phyloP scores from a whole-genome alignment of 1,140 invertebrate species.

The Drosophila kurseongensis region DNA sequence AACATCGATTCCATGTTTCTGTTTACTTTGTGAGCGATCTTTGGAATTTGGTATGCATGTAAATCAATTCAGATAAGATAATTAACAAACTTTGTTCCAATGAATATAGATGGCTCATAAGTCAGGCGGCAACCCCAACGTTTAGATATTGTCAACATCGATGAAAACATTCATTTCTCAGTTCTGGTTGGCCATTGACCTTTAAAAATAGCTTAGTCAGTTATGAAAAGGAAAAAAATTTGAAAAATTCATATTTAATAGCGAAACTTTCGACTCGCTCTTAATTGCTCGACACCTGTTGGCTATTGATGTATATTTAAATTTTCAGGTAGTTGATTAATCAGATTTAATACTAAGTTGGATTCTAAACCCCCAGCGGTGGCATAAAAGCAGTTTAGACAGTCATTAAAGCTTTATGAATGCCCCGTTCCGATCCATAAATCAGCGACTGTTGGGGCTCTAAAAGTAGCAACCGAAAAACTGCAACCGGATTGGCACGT shows the following conservation, averaged over 20 bases:
- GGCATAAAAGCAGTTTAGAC: constrained; percentile 40
- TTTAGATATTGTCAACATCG: constrained; percentile 19
- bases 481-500: constrained; percentile 47
- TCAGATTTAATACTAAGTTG: constrained; percentile 40
- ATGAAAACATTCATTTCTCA: constrained; percentile 15
- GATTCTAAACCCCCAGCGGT: constrained; percentile 41
- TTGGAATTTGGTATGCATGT: constrained; percentile 49
- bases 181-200: constrained; percentile 31
- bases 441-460: constrained; percentile 26
- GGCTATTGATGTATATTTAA: constrained; percentile 13
- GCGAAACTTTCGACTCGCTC: constrained; percentile 36
- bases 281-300: constrained; percentile 29
- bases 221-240: not conserved
- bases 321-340: constrained; percentile 39
- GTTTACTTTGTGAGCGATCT: constrained; percentile 16
- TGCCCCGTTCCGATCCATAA: constrained; percentile 48
- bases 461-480: not conserved
- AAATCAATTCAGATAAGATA: constrained; percentile 50
- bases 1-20: constrained; percentile 24
- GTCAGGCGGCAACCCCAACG: constrained; percentile 21
- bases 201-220: constrained; percentile 11
- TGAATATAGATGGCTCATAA: constrained; percentile 34
- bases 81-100: constrained; percentile 19
- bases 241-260: constrained; percentile 25
- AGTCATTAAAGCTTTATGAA: constrained; percentile 40